Evolutionary conservation across 2,888 invertebrate species (phyloP).

Genomic region (Augiades crinisus): DNA sequence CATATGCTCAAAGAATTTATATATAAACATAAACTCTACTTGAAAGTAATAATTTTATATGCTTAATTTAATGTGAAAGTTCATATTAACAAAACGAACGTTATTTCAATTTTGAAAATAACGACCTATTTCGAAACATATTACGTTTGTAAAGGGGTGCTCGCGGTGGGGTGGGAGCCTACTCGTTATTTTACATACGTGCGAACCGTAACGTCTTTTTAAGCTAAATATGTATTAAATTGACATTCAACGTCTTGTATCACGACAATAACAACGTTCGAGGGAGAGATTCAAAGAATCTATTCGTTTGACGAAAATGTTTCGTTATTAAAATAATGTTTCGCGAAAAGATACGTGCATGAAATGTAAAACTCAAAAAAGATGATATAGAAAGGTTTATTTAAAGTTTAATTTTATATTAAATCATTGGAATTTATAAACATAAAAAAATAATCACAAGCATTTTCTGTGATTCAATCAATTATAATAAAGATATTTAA

Average conservation of each 20-base stretch:
- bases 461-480: too few species aligned
- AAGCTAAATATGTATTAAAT: slow-evolving; percentile 63
- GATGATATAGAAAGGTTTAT: too few species aligned
- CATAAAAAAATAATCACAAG: too few species aligned
- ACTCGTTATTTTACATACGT: slow-evolving; percentile 64
- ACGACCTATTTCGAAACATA: slow-evolving; percentile 53
- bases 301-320: slow-evolving; percentile 2
- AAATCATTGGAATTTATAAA: too few species aligned
- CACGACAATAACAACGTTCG: slow-evolving; percentile 42
- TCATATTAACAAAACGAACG: slow-evolving; percentile 30
- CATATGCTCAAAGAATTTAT: too few species aligned
- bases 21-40: too few species aligned
- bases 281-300: slow-evolving; percentile 10
- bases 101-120: slow-evolving; percentile 52
- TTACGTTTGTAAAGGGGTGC: slow-evolving; percentile 55
- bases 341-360: neutral
- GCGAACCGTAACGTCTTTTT: slow-evolving; percentile 53
- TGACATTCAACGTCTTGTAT: slow-evolving; percentile 55
- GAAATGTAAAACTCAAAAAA: neutral
- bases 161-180: slow-evolving; percentile 49
- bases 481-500: too few species aligned
- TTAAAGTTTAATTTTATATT: too few species aligned
- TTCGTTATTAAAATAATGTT: neutral
- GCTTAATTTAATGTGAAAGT: slow-evolving; percentile 22
- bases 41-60: too few species aligned